Evolutionary conservation across 2,797 vertebrate genomes (phyloP).

Genomic region (Synaphobranchus kaupii): DNA sequence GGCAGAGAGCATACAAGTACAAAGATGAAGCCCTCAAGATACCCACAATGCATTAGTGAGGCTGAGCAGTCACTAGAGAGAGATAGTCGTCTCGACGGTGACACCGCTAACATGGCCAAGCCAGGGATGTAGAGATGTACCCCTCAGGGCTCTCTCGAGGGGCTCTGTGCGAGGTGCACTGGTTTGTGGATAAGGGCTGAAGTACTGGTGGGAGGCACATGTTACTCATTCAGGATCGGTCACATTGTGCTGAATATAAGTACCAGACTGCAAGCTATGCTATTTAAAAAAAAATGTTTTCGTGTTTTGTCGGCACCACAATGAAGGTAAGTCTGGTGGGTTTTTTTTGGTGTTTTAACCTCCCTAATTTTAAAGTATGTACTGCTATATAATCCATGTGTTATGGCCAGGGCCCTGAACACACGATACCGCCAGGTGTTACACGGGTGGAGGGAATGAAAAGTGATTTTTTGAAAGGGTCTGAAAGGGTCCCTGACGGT

Average conservation of each 20-base stretch:
- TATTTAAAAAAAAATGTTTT: not conserved
- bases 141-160: not conserved
- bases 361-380: not conserved
- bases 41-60: conserved; percentile 11
- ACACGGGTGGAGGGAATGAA: not conserved
- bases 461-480: not conserved
- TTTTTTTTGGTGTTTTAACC: not conserved
- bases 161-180: not conserved
- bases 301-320: not conserved
- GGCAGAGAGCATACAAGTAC: not conserved
- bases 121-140: not conserved
- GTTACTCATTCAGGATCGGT: not conserved
- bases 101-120: not conserved
- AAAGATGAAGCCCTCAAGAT: not conserved
- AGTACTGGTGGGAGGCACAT: not conserved
- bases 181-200: not conserved
- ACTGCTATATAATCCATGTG: not conserved
- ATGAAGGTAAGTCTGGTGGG: not conserved
- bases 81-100: not conserved
- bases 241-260: not conserved
- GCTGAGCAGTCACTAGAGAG: not conserved
- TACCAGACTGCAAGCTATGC: not conserved
- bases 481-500: not conserved
- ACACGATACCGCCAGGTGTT: not conserved
- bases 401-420: not conserved